Evolutionary conservation across 2,888 invertebrate species (phyloP).

Genomic region (Mythimna vitellina): DNA sequence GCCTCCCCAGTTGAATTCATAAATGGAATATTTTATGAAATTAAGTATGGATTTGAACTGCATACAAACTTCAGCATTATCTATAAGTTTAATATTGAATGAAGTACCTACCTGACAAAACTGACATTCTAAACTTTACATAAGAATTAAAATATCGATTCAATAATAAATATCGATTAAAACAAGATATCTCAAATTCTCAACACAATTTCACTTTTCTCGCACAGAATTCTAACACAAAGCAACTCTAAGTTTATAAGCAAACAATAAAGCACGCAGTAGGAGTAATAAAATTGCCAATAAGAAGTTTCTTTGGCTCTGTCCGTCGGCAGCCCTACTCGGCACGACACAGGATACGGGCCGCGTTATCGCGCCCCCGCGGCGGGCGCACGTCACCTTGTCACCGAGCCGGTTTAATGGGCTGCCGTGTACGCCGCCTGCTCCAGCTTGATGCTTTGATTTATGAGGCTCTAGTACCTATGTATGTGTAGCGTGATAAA

Average conservation of each 20-base stretch:
- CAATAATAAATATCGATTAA: constrained; percentile 6
- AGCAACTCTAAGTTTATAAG: constrained; percentile 15
- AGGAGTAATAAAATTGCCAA: constrained; percentile 42
- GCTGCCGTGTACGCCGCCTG: constrained; percentile 80
- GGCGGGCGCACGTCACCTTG: constrained; percentile 86
- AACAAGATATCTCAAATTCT: not conserved
- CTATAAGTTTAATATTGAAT: constrained; percentile 9
- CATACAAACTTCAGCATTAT: constrained; percentile 29
- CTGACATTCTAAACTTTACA: not conserved
- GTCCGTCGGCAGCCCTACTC: constrained; percentile 58
- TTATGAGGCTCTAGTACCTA: constrained; percentile 66
- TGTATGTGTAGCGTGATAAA: constrained; percentile 62
- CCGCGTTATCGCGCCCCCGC: constrained; percentile 85
- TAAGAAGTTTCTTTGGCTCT: constrained; percentile 42
- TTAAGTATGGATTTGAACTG: constrained; percentile 26
- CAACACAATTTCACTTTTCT: not conserved
- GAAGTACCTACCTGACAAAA: not conserved
- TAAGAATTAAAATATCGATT: not conserved
- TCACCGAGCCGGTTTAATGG: constrained; percentile 89
- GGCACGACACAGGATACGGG: constrained; percentile 82
- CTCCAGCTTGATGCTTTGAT: constrained; percentile 80
- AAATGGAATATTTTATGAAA: constrained; percentile 44
- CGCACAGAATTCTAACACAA: constrained; percentile 7
- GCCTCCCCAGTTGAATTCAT: constrained; percentile 14
- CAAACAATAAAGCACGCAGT: constrained; percentile 34